Evolutionary conservation across 1,140 invertebrate genomes (phyloP), one percentile per base, ranked within the genome.

Genomic region (Drosophila burlai): DNA sequence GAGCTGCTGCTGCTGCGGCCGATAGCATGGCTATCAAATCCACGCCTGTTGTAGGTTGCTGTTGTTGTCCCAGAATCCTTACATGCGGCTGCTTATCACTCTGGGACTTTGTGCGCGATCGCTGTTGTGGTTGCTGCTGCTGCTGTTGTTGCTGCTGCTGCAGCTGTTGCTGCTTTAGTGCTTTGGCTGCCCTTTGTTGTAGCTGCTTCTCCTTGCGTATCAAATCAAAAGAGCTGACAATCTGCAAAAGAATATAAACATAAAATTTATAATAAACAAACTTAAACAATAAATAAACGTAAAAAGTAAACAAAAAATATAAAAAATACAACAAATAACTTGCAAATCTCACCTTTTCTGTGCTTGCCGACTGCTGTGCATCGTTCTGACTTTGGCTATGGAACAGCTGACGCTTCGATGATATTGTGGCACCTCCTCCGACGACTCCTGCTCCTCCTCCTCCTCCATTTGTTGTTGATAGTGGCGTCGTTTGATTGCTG

Each of bases 211-310:
- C 91, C 66, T 87, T 92, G 54, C 91, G 91, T 72, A 92, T 92
- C 47, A 92, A 90, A 84, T 92, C 91, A 64, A 92, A 92, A 46
- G 91, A 92, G 76, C 91, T 92, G 71, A 92, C 77, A 89, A 90
- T 83, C 91, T 92, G 72, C n/a, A 10, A 34, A 24, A 34, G 1
- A 50, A 24, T 2, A 36, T 5, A 15, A 15, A 11, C 8, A 47
- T 16, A 5, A 4, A 49, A 26, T 24, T 2, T 1, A 3, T 24
- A 21, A 16, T n/a, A 16, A 40, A 4, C 15, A 38, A 38, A 38
- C 15, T 16, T 40, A 3, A 34, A 34, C 5, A 16, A 40, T 0
- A 40, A 40, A 13, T 0, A 40, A 40, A 16, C 10, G 10, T 11
- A 10, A 13, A 36, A 36, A 36, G 11, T 36, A 11, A 3, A 2